Evolutionary conservation across 1,140 invertebrate species (phyloP).

Genomic region (Dreissena polymorpha): DNA sequence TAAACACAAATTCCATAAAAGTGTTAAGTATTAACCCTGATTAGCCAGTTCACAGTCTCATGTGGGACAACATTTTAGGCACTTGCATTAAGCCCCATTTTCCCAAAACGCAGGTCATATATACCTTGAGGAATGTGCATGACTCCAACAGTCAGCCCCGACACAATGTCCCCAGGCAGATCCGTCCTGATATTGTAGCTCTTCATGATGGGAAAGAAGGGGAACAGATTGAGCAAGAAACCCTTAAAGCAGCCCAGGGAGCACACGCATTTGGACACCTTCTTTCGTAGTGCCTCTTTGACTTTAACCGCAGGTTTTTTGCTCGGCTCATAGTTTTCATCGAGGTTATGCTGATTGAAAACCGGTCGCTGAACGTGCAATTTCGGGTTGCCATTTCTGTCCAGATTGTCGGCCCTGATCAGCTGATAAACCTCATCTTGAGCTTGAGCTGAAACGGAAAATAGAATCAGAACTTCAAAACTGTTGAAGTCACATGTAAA

Average conservation of each 20-base stretch:
- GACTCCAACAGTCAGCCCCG: slow-evolving; percentile 81
- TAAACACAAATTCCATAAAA: too few species aligned
- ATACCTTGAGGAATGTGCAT: slow-evolving; percentile 83
- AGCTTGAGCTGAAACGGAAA: slow-evolving; percentile 23
- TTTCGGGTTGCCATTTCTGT: slow-evolving; percentile 58
- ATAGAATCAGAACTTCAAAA: background rate
- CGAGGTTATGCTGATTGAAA: slow-evolving; percentile 77
- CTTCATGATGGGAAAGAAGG: slow-evolving; percentile 73
- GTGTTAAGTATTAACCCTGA: too few species aligned
- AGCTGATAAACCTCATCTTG: slow-evolving; percentile 47
- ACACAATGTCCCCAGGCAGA: slow-evolving; percentile 78
- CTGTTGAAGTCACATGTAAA: too few species aligned
- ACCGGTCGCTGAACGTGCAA: slow-evolving; percentile 74
- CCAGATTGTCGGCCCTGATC: slow-evolving; percentile 14
- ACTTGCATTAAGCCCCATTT: too few species aligned
- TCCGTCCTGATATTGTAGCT: slow-evolving; percentile 76
- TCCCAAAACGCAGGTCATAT: too few species aligned
- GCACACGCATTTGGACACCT: slow-evolving; percentile 66
- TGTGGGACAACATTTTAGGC: too few species aligned
- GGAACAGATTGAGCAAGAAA: slow-evolving; percentile 69
- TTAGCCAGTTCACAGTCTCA: too few species aligned
- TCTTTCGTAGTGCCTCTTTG: slow-evolving; percentile 53
- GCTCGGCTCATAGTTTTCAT: slow-evolving; percentile 70
- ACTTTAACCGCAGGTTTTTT: slow-evolving; percentile 56
- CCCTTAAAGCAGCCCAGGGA: slow-evolving; percentile 64